Evolutionary conservation across 2,888 invertebrate species (phyloP).

Genomic region (Mesorhabditis belari): DNA sequence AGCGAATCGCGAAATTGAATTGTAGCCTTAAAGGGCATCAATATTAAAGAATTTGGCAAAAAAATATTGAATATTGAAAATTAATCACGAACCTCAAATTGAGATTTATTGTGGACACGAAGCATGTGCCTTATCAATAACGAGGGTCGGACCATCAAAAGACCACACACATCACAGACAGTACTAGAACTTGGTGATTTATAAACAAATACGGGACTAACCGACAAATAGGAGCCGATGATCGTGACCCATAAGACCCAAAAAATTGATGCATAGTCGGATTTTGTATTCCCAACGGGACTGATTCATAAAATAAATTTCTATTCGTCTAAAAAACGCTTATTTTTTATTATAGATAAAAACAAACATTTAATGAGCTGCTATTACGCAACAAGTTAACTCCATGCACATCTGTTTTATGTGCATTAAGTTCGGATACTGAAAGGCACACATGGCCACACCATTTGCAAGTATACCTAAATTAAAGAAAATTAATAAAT

Average conservation of each 20-base stretch:
- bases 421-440: conserved; percentile 39
- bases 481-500: neutral
- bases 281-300: neutral
- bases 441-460: conserved; percentile 37
- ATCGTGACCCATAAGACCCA: neutral
- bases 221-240: neutral
- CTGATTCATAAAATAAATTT: neutral
- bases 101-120: conserved; percentile 30
- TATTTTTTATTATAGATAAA: neutral
- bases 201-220: no score
- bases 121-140: conserved; percentile 46
- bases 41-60: neutral
- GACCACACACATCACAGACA: conserved; percentile 38
- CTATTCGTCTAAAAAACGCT: neutral
- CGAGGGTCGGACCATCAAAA: conserved; percentile 37
- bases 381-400: conserved; percentile 6
- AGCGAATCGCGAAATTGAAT: conserved; percentile 1
- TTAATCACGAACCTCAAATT: neutral
- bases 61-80: neutral
- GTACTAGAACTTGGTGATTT: conserved; percentile 27
- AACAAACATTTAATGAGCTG: neutral
- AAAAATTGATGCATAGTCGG: neutral
- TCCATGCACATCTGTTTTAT: conserved; percentile 40
- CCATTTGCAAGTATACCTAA: conserved; percentile 40
- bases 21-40: neutral